These are phyloP conservation scores for Zaprionus davidi DNA, from an alignment of 1,140 invertebrate species.

Conservation along the genomic window DNA sequence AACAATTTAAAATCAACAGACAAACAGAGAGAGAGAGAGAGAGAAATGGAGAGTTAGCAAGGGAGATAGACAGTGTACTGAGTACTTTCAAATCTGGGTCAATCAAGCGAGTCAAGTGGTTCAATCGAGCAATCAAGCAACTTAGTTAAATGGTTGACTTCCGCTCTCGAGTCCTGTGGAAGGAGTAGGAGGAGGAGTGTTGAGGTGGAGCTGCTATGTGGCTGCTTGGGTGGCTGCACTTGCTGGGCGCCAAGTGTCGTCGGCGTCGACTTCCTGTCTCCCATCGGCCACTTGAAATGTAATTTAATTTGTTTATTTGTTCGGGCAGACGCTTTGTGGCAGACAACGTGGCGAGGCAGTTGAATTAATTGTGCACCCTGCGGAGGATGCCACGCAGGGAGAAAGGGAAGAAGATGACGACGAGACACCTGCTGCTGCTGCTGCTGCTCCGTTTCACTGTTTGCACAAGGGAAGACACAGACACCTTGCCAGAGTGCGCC, in stretches of 20 bases:
- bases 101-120: slow-evolving; percentile 45
- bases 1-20: neutral
- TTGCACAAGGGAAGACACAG: slow-evolving; percentile 19
- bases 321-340: slow-evolving; percentile 36
- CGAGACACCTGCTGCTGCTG: slow-evolving; percentile 1
- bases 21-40: neutral
- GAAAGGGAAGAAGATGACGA: neutral
- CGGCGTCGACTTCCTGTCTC: slow-evolving; percentile 49
- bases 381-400: neutral
- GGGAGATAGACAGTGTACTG: neutral
- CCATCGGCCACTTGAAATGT: slow-evolving; percentile 66
- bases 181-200: neutral
- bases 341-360: slow-evolving; percentile 41
- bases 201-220: neutral
- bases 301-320: slow-evolving; percentile 81
- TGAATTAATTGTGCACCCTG: slow-evolving; percentile 72
- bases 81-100: slow-evolving; percentile 2
- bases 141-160: slow-evolving; percentile 66
- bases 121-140: slow-evolving; percentile 43
- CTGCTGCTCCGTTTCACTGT: slow-evolving; percentile 7
- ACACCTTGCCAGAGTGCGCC: slow-evolving; percentile 10
- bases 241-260: slow-evolving; percentile 10
- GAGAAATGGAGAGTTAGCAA: neutral
- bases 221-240: slow-evolving; percentile 1
- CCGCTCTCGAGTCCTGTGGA: slow-evolving; percentile 24